A percentile compares a stretch with the other conserved stretches of the same genome.
These are phyloP conservation scores for Narcine bancroftii DNA, from an alignment of 2,113 vertebrate species.

Conservation along the genomic window DNA sequence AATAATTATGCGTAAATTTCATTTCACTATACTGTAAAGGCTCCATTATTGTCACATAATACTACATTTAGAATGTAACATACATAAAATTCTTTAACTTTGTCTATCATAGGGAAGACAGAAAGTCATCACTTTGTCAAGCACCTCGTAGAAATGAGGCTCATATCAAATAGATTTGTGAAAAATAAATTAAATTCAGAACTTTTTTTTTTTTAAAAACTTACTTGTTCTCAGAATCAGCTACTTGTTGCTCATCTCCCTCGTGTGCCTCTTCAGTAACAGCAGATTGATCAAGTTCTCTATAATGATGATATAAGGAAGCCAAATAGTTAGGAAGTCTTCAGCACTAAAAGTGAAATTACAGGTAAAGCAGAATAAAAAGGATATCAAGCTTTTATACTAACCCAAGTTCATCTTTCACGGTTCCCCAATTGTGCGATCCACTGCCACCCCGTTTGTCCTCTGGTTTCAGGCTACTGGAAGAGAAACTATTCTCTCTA, in stretches of 20 bases:
- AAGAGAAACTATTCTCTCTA: slow-evolving; percentile 72
- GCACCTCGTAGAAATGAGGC: too few relatives aligned
- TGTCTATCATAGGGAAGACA: too few relatives aligned
- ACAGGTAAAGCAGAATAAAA: background rate
- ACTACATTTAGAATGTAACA: too few relatives aligned
- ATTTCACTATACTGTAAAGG: too few relatives aligned
- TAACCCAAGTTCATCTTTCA: slow-evolving; percentile 95
- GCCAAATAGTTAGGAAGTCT: background rate
- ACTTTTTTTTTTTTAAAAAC: slow-evolving; percentile 40
- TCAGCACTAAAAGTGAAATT: background rate
- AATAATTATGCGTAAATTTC: too few relatives aligned
- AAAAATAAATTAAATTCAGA: background rate
- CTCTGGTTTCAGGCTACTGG: slow-evolving; percentile 92
- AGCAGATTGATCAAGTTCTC: slow-evolving; percentile 90
- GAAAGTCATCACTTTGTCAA: too few relatives aligned
- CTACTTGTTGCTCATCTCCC: slow-evolving; percentile 89
- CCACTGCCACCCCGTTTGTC: slow-evolving; percentile 95
- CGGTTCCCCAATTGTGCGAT: slow-evolving; percentile 98
- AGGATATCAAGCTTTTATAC: slow-evolving; percentile 42
- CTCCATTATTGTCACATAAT: too few relatives aligned
- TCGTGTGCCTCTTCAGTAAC: slow-evolving; percentile 87
- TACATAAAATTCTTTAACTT: too few relatives aligned
- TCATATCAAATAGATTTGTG: too few relatives aligned
- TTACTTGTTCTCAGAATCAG: slow-evolving; percentile 96
- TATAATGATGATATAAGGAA: slow-evolving; percentile 50